These are phyloP conservation scores for Sebastes iracundus DNA, from an alignment of 2,797 vertebrate genomes.

Conservation along the genomic window DNA sequence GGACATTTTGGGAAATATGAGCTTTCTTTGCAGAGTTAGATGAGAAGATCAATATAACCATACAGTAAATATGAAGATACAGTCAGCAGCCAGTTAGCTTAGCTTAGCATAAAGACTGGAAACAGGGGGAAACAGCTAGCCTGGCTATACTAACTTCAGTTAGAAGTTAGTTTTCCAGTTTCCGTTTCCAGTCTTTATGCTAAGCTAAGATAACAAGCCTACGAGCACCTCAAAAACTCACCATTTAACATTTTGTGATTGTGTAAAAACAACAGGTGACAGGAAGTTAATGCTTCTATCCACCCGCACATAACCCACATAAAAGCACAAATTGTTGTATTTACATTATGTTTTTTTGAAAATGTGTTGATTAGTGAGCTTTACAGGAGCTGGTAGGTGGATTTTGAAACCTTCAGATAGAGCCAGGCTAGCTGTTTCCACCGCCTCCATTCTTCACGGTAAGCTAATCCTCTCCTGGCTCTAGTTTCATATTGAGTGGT, in stretches of 20 bases:
- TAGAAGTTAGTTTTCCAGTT: no score
- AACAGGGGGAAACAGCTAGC: no score
- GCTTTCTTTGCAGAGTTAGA: background rate
- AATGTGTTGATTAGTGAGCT: background rate
- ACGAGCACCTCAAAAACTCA: background rate
- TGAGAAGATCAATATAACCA: background rate
- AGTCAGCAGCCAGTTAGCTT: background rate
- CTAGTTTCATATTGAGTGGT: background rate
- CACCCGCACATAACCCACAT: background rate
- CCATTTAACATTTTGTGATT: background rate
- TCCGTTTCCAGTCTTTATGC: no score
- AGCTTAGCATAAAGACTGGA: background rate
- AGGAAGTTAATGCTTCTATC: background rate
- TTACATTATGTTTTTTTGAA: background rate
- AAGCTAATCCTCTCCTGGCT: background rate
- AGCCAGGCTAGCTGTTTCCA: background rate
- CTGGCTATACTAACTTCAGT: no score
- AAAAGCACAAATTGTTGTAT: background rate
- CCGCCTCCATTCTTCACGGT: background rate
- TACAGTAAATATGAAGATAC: background rate
- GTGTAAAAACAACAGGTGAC: background rate
- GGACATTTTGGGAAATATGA: conserved; percentile 18
- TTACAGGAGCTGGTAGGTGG: background rate
- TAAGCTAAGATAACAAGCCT: background rate
- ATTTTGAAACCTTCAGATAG: background rate